Evolutionary conservation across 2,888 invertebrate species (phyloP).

Genomic region (Pseudococcus viburni): DNA sequence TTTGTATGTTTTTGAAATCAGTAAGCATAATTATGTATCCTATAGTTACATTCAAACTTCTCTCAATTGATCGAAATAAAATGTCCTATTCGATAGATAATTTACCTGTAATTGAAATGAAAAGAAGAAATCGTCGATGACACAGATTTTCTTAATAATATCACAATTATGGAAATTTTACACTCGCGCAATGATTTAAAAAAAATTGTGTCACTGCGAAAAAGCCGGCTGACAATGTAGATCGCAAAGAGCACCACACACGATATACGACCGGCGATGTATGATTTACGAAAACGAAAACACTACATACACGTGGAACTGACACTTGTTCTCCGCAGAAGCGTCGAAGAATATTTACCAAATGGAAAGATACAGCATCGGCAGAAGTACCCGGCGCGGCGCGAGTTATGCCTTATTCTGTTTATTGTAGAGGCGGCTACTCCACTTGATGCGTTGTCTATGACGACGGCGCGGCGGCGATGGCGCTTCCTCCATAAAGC

Average conservation of each 20-base stretch:
- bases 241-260: not conserved
- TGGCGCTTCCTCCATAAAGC: constrained; percentile 58
- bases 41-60: too few species aligned
- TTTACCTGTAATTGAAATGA: not conserved
- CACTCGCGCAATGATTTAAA: not conserved
- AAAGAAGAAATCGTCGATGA: not conserved
- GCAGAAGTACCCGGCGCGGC: constrained; percentile 14
- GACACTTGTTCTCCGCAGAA: constrained; percentile 46
- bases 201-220: not conserved
- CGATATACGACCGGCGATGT: constrained; percentile 8
- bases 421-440: constrained; percentile 13
- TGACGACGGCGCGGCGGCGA: constrained; percentile 51
- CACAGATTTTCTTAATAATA: not conserved
- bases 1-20: too few species aligned
- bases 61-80: too few species aligned
- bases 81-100: not conserved
- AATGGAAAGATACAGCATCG: constrained; percentile 18
- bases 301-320: not conserved
- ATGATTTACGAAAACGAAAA: constrained; percentile 20
- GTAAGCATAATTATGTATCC: too few species aligned
- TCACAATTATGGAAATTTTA: not conserved
- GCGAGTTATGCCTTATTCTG: constrained; percentile 44
- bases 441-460: constrained; percentile 47
- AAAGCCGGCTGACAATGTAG: not conserved
- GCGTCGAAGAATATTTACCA: constrained; percentile 54